Percentiles rank a stretch among this genome's conserved stretches.
Evolutionary conservation across 2,113 vertebrate genomes (phyloP).

Genomic region (Seriola quinqueradiata): DNA sequence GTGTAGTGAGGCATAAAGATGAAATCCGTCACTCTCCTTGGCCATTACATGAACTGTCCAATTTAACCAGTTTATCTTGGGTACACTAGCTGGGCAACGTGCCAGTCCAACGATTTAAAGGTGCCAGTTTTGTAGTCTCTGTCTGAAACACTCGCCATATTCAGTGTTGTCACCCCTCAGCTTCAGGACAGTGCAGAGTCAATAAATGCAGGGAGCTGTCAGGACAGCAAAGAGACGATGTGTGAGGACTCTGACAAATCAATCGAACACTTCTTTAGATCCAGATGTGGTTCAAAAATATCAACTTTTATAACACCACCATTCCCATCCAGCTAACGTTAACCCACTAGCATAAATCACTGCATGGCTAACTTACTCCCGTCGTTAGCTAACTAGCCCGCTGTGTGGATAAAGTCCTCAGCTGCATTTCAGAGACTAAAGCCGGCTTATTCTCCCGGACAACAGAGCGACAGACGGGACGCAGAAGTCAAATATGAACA

Average conservation of each 20-base stretch:
- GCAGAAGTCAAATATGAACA: not conserved
- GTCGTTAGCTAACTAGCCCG: conserved; percentile 64
- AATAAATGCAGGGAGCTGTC: conserved; percentile 1
- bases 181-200: conserved; percentile 29
- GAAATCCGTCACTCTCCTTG: conserved; percentile 31
- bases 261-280: not conserved
- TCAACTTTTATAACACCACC: conserved; percentile 57
- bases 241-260: not conserved
- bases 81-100: conserved; percentile 51
- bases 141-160: conserved; percentile 67
- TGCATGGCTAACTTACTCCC: conserved; percentile 60
- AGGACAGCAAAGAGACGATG: not conserved
- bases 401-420: conserved; percentile 64
- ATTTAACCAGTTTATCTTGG: conserved; percentile 72
- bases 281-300: not conserved
- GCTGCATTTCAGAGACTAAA: conserved; percentile 11
- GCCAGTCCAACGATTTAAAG: conserved; percentile 59
- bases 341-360: conserved; percentile 54
- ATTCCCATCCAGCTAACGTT: conserved; percentile 16
- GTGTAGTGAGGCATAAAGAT: conserved; percentile 24
- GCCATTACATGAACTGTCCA: conserved; percentile 52
- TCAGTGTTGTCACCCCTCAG: conserved; percentile 40
- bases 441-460: conserved; percentile 8
- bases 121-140: conserved; percentile 40
- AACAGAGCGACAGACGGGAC: not conserved